Conservation (phyloP, 1,140 invertebrate species). For the Hyposmocoma kahamanoa region DNA sequence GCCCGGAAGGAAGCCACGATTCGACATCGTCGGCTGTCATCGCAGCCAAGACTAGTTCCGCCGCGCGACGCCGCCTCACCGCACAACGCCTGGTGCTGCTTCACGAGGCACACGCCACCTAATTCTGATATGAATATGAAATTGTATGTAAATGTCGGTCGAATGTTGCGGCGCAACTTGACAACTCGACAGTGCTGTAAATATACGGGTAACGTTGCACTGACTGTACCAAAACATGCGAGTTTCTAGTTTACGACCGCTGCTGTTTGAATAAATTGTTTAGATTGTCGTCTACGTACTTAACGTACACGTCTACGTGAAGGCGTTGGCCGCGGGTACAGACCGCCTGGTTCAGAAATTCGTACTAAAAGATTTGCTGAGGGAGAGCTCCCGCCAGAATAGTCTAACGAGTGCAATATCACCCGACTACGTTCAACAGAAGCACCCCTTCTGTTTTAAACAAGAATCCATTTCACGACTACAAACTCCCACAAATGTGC, state of each 20-base stretch:
- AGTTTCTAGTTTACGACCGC: constrained; percentile 36
- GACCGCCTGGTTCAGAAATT: constrained; percentile 36
- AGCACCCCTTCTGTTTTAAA: constrained; percentile 60
- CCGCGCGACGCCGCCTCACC: constrained; percentile 7
- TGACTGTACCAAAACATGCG: constrained; percentile 46
- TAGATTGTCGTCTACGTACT: constrained; percentile 30
- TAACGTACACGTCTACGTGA: constrained; percentile 20
- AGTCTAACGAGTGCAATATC: constrained; percentile 60
- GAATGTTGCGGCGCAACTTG: constrained; percentile 49
- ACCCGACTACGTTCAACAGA: constrained; percentile 52
- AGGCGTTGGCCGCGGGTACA: constrained; percentile 34
- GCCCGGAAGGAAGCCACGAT: neutral
- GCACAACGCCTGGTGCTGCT: too few species aligned
- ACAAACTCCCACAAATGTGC: constrained; percentile 53
- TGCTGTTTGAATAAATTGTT: constrained; percentile 46
- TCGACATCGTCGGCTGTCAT: constrained; percentile 3
- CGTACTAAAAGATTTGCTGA: constrained; percentile 3
- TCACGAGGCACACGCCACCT: constrained; percentile 28
- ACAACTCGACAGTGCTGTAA: constrained; percentile 52
- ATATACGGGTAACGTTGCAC: constrained; percentile 45
- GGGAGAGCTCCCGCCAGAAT: constrained; percentile 31
- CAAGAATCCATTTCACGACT: constrained; percentile 58
- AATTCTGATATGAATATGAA: constrained; percentile 64
- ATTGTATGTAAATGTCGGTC: constrained; percentile 58
- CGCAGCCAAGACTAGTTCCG: constrained; percentile 5